Evolutionary conservation across 2,888 invertebrate species (phyloP).

Genomic region (Noctuana brunneofusca): DNA sequence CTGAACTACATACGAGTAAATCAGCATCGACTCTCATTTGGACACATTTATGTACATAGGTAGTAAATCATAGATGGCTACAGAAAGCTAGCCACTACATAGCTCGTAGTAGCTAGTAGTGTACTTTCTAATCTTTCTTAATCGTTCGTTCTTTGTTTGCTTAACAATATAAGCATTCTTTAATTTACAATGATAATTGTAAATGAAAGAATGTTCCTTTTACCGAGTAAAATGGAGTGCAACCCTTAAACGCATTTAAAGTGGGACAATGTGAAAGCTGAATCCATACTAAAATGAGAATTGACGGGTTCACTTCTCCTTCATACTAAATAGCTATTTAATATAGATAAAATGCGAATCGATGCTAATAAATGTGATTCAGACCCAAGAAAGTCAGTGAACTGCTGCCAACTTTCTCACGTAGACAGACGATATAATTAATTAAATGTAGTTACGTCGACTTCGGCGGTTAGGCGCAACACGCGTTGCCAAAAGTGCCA

Average conservation of each 20-base stretch:
- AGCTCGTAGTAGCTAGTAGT: too few relatives aligned
- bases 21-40: too few relatives aligned
- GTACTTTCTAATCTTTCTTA: too few relatives aligned
- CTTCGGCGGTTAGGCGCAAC: conserved; percentile 3
- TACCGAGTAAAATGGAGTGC: too few relatives aligned
- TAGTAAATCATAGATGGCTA: too few relatives aligned
- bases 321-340: neutral
- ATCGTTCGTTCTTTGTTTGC: too few relatives aligned
- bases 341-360: neutral
- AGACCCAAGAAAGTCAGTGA: conserved; percentile 20
- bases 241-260: neutral
- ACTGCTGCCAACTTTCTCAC: conserved; percentile 38
- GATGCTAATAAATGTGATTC: conserved; percentile 1
- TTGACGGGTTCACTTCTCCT: neutral
- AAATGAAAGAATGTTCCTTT: too few relatives aligned
- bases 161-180: too few relatives aligned
- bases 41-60: too few relatives aligned
- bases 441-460: conserved; percentile 34
- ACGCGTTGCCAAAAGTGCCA: conserved; percentile 13
- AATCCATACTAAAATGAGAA: neutral
- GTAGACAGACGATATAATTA: conserved; percentile 34
- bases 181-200: too few relatives aligned
- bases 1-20: too few relatives aligned
- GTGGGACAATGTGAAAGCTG: neutral
- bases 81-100: too few relatives aligned